Conservation (phyloP, 2,113 vertebrate species). For the Dromas ardeola region DNA sequence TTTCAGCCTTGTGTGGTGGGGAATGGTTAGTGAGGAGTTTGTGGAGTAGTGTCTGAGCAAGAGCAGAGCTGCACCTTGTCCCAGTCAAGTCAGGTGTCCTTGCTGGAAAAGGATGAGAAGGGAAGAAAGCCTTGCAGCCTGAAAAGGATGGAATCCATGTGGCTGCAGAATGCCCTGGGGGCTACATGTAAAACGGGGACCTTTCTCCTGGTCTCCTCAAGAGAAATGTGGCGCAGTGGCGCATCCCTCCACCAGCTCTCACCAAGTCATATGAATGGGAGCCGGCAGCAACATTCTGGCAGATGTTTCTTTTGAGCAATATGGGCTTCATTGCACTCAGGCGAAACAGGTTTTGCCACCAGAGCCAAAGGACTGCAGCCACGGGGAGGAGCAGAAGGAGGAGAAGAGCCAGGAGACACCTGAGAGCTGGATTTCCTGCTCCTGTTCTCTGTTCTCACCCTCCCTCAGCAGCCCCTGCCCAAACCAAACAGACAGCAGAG, state of each 20-base stretch:
- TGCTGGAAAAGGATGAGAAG: background rate
- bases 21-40: background rate
- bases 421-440: background rate
- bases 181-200: rapidly evolving
- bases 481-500: slow-evolving; percentile 4
- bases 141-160: background rate
- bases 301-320: background rate
- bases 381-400: slow-evolving; percentile 51
- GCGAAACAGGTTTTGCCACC: slow-evolving; percentile 13
- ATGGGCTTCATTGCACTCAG: background rate
- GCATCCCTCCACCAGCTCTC: background rate
- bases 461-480: background rate
- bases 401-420: slow-evolving; percentile 33
- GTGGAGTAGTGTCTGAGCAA: background rate
- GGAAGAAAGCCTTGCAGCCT: background rate
- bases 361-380: slow-evolving; percentile 45
- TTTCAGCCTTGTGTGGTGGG: background rate
- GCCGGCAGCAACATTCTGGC: background rate
- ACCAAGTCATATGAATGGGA: rapidly evolving
- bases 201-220: background rate
- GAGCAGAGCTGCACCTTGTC: background rate
- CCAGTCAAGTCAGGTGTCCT: background rate
- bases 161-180: background rate
- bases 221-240: background rate
- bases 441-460: background rate